Conservation (phyloP, 1,140 invertebrate genomes). For the Trachelipus rathkii region DNA sequence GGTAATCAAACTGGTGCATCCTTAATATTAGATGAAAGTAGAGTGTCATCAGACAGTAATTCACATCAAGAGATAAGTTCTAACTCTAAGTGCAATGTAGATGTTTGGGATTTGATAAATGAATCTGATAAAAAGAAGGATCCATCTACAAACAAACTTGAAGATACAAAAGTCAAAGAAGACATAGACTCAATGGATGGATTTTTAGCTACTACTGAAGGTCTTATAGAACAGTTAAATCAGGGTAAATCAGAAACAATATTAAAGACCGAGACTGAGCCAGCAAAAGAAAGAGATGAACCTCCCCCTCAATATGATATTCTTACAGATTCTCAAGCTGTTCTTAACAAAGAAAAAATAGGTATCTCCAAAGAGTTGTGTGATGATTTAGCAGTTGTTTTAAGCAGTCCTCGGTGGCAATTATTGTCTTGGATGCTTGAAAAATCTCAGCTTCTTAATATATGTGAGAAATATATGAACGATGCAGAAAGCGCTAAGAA, state of each 20-base stretch:
- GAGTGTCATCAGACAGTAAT: no score
- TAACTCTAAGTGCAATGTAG: neutral
- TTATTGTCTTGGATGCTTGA: conserved; percentile 60
- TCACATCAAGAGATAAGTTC: neutral
- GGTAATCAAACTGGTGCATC: no score
- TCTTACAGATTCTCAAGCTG: conserved; percentile 53
- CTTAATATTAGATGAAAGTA: no score
- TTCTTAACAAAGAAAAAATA: conserved; percentile 55
- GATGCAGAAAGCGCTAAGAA: conserved; percentile 59
- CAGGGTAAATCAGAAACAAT: conserved; percentile 25
- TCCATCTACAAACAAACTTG: neutral
- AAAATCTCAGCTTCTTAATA: conserved; percentile 57
- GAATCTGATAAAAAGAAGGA: conserved; percentile 24
- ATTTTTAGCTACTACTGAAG: conserved; percentile 48
- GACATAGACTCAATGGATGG: conserved; percentile 38
- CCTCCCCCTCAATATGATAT: conserved; percentile 54
- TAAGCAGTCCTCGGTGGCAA: conserved; percentile 61
- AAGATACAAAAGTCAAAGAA: conserved; percentile 28
- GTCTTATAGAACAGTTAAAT: conserved; percentile 52
- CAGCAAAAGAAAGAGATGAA: conserved; percentile 52
- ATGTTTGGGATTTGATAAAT: conserved; percentile 29
- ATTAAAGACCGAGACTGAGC: conserved; percentile 6
- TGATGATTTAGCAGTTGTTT: conserved; percentile 60
- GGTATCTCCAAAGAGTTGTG: conserved; percentile 59
- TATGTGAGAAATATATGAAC: conserved; percentile 60